Conservation (phyloP, 2,888 invertebrate species). For the Callinectes sapidus region DNA sequence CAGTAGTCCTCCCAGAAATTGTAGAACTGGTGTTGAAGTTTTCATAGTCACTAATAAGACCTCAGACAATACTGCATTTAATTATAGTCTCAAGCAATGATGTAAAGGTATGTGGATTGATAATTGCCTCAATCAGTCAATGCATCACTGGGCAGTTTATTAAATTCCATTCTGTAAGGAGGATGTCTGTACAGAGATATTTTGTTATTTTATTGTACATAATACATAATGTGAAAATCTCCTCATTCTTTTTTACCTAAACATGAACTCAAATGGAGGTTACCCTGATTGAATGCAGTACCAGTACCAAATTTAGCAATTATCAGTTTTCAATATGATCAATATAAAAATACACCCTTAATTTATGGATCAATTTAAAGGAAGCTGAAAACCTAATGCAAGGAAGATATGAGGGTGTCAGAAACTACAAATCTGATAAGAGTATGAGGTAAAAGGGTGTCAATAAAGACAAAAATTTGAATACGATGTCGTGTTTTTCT, state of each 20-base stretch:
- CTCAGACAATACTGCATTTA: constrained; percentile 56
- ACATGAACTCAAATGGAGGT: background rate
- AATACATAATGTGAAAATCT: constrained; percentile 67
- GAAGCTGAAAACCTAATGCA: background rate
- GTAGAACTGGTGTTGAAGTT: constrained; percentile 4
- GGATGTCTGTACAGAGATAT: constrained; percentile 70
- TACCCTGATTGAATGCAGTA: background rate
- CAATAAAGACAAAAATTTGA: background rate
- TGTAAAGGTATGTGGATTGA: constrained; percentile 59
- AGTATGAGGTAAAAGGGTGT: background rate
- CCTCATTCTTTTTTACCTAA: constrained; percentile 7
- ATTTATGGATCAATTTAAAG: background rate
- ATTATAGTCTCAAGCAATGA: constrained; percentile 49
- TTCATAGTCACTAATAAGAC: constrained; percentile 23
- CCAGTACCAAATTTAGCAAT: background rate
- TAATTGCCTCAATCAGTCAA: constrained; percentile 49
- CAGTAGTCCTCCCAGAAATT: constrained; percentile 4
- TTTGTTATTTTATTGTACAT: constrained; percentile 72
- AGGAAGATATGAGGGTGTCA: background rate
- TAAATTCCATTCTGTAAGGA: constrained; percentile 69
- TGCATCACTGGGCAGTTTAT: constrained; percentile 60
- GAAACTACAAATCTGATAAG: background rate
- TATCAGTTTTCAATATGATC: background rate
- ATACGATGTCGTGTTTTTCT: background rate
- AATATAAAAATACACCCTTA: background rate